These are phyloP conservation scores for Alligator sinensis DNA, from an alignment of 2,113 vertebrate species.

Conservation along the genomic window DNA sequence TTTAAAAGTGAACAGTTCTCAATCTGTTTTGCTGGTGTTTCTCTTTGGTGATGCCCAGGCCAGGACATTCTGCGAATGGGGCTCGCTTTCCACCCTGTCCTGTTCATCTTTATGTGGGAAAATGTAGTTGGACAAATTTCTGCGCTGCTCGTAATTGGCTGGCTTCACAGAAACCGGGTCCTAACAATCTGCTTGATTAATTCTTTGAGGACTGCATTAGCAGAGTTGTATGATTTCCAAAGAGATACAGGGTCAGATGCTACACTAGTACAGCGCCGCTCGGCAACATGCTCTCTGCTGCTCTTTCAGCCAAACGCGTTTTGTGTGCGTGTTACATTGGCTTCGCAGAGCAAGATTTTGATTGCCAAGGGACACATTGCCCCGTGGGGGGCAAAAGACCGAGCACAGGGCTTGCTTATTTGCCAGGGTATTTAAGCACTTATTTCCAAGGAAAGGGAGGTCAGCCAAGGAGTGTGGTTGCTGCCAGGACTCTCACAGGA, in stretches of 20 bases:
- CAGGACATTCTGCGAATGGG: slow-evolving; percentile 60
- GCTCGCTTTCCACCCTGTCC: slow-evolving; percentile 72
- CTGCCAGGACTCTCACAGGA: neutral
- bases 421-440: neutral
- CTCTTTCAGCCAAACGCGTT: slow-evolving; percentile 71
- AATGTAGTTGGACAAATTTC: slow-evolving; percentile 81
- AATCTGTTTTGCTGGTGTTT: slow-evolving; percentile 27
- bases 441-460: neutral
- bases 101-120: slow-evolving; percentile 82
- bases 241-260: slow-evolving; percentile 80
- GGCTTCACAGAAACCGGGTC: slow-evolving; percentile 64
- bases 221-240: slow-evolving; percentile 82
- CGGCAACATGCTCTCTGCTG: slow-evolving; percentile 71
- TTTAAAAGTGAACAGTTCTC: neutral
- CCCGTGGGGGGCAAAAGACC: slow-evolving; percentile 27
- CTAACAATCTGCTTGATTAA: slow-evolving; percentile 83
- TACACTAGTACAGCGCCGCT: slow-evolving; percentile 79
- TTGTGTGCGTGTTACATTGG: slow-evolving; percentile 17
- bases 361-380: slow-evolving; percentile 47
- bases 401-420: neutral
- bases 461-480: neutral
- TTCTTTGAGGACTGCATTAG: slow-evolving; percentile 80
- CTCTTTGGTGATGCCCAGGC: slow-evolving; percentile 15
- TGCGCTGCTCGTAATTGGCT: slow-evolving; percentile 81
- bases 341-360: slow-evolving; percentile 60